These are phyloP conservation scores for Caenorhabditis brenneri DNA, from an alignment of 1,140 invertebrate species.

Conservation along the genomic window DNA sequence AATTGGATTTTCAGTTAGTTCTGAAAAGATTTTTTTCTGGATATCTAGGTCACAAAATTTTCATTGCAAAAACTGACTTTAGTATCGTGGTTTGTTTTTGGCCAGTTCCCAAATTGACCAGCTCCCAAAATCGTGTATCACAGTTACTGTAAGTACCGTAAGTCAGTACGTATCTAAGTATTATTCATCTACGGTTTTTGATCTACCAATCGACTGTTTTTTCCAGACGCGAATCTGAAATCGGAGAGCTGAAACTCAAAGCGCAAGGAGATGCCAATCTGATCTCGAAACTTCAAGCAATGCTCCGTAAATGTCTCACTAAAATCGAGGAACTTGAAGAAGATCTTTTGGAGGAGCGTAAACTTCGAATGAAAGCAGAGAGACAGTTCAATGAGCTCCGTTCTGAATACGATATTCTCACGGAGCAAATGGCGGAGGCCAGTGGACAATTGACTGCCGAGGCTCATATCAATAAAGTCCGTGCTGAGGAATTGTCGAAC, in stretches of 20 bases:
- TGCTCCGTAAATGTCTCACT: conserved; percentile 95
- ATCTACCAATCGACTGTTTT: too few relatives aligned
- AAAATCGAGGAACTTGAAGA: conserved; percentile 96
- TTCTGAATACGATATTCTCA: conserved; percentile 91
- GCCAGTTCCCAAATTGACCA: too few relatives aligned
- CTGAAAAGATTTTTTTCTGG: too few relatives aligned
- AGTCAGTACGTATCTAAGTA: too few relatives aligned
- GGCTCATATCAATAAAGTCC: conserved; percentile 98
- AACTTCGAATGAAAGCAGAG: conserved; percentile 87
- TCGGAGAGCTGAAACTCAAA: conserved; percentile 56
- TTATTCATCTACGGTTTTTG: too few relatives aligned
- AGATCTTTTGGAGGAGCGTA: conserved; percentile 93
- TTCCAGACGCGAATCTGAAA: conserved; percentile 59
- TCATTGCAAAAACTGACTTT: too few relatives aligned
- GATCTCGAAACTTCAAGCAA: conserved; percentile 91
- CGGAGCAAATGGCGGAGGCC: conserved; percentile 80
- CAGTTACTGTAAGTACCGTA: too few relatives aligned
- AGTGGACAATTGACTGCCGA: conserved; percentile 96
- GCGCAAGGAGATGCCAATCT: conserved; percentile 75
- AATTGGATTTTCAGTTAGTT: too few relatives aligned
- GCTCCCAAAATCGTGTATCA: too few relatives aligned
- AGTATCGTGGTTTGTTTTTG: too few relatives aligned
- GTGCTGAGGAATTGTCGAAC: conserved; percentile 82
- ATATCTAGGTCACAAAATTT: neutral
- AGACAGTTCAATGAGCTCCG: conserved; percentile 93